Percentiles rank a stretch among this genome's conserved stretches.
Conservation (phyloP, 2,888 invertebrate genomes). For the Thecocarcelia acutangulata region DNA sequence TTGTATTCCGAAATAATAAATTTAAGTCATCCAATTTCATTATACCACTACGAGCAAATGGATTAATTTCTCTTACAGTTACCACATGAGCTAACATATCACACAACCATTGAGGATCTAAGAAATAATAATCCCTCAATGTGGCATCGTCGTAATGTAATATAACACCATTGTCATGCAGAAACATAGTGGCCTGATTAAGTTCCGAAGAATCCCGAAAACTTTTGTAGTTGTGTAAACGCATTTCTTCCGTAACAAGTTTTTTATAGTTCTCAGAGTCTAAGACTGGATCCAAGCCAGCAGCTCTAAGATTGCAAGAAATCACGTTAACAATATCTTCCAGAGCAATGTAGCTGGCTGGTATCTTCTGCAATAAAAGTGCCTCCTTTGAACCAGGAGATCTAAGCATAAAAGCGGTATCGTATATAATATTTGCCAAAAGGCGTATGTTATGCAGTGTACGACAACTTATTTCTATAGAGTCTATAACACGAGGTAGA, state of each 20-base stretch:
- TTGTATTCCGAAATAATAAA: constrained; percentile 94
- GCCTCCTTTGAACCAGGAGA: constrained; percentile 95
- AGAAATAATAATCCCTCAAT: constrained; percentile 95
- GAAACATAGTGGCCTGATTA: constrained; percentile 96
- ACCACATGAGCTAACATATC: constrained; percentile 98
- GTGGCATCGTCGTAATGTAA: constrained; percentile 97
- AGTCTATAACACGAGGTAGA: constrained; percentile 94
- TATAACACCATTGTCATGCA: constrained; percentile 98
- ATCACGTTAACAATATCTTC: constrained; percentile 94
- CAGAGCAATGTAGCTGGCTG: constrained; percentile 95
- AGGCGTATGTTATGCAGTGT: constrained; percentile 94
- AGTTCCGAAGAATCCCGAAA: constrained; percentile 92
- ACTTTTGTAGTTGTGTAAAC: constrained; percentile 80
- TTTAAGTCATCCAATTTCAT: constrained; percentile 97
- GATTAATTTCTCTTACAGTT: constrained; percentile 97
- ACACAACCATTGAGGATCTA: constrained; percentile 99
- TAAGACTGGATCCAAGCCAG: constrained; percentile 90
- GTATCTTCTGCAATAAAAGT: constrained; percentile 95
- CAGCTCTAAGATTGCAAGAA: constrained; percentile 87
- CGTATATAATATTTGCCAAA: constrained; percentile 95
- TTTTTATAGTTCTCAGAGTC: constrained; percentile 88
- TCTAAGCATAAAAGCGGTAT: constrained; percentile 94
- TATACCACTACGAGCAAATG: constrained; percentile 94
- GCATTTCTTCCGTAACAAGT: constrained; percentile 81
- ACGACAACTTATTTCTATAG: constrained; percentile 93